A percentile compares a stretch with the other conserved stretches of the same genome.
Evolutionary conservation across 2,888 invertebrate genomes (phyloP).

Genomic region (Philereme transversata): DNA sequence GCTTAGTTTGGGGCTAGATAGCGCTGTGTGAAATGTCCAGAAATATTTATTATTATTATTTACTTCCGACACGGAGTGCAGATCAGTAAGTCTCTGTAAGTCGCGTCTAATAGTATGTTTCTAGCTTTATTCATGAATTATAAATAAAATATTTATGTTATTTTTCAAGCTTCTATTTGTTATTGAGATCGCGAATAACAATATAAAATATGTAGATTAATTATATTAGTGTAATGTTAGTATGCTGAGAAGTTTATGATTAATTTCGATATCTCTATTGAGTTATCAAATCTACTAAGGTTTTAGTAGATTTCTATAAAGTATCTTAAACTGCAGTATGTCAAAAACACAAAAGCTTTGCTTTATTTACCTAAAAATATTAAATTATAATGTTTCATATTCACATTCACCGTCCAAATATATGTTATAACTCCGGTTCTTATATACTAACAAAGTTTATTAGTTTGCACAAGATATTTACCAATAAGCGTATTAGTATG

Average conservation of each 20-base stretch:
- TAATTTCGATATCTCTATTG: too few relatives aligned
- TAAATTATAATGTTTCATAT: neutral
- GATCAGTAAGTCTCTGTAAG: too few relatives aligned
- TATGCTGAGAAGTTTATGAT: too few relatives aligned
- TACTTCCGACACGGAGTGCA: too few relatives aligned
- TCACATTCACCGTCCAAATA: slow-evolving; percentile 1
- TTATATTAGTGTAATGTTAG: too few relatives aligned
- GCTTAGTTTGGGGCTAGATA: too few relatives aligned
- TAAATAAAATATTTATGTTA: neutral
- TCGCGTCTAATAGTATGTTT: too few relatives aligned
- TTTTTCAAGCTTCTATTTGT: neutral
- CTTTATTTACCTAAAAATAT: neutral
- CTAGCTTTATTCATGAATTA: too few relatives aligned
- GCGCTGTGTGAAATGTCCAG: too few relatives aligned
- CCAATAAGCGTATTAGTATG: too few relatives aligned
- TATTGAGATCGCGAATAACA: slow-evolving; percentile 4
- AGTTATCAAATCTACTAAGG: neutral
- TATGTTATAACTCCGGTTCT: neutral
- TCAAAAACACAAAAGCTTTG: slow-evolving; percentile 8
- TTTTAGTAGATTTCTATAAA: neutral
- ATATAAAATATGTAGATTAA: too few relatives aligned
- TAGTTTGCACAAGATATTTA: neutral
- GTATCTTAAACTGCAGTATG: neutral
- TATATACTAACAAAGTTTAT: neutral
- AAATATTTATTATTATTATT: too few relatives aligned